Conservation (phyloP, 2,797 vertebrate genomes). For the Arnoldichthys spilopterus region DNA sequence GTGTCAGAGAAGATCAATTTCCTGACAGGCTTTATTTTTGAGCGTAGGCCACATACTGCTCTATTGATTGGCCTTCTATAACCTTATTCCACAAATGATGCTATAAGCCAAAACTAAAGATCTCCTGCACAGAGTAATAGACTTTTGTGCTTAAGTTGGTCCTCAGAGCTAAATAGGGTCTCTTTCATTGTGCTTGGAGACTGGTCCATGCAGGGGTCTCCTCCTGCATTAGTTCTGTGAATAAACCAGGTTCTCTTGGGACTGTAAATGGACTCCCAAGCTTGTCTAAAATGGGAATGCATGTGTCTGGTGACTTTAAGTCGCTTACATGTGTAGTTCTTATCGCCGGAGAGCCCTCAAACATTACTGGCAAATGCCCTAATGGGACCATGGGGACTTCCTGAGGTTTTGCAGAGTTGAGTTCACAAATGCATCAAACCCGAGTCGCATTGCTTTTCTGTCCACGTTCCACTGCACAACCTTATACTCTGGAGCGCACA, state of each 20-base stretch:
- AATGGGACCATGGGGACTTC: constrained; percentile 52
- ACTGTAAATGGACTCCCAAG: constrained; percentile 31
- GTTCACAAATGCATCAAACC: constrained; percentile 39
- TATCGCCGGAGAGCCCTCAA: constrained; percentile 45
- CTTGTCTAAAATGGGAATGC: constrained; percentile 36
- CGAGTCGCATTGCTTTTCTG: constrained; percentile 46
- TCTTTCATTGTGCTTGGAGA: neutral
- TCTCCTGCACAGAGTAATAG: neutral
- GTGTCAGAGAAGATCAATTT: constrained; percentile 24
- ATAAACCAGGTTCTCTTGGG: constrained; percentile 32
- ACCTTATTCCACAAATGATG: constrained; percentile 49
- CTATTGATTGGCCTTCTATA: constrained; percentile 59
- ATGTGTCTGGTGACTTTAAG: constrained; percentile 62
- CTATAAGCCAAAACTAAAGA: neutral
- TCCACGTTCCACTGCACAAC: constrained; percentile 40
- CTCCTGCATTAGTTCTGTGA: constrained; percentile 14
- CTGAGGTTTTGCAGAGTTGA: constrained; percentile 46
- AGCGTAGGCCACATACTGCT: constrained; percentile 29
- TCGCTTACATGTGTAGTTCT: constrained; percentile 47
- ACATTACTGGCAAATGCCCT: constrained; percentile 52
- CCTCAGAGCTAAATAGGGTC: neutral
- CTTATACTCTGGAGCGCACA: constrained; percentile 21
- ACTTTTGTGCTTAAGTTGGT: neutral
- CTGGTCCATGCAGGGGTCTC: constrained; percentile 7
- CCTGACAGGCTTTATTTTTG: constrained; percentile 1